A percentile compares a stretch with the other conserved stretches of the same genome.
Conservation (phyloP, 2,797 vertebrate genomes). For the Halcyon leucocephala region DNA sequence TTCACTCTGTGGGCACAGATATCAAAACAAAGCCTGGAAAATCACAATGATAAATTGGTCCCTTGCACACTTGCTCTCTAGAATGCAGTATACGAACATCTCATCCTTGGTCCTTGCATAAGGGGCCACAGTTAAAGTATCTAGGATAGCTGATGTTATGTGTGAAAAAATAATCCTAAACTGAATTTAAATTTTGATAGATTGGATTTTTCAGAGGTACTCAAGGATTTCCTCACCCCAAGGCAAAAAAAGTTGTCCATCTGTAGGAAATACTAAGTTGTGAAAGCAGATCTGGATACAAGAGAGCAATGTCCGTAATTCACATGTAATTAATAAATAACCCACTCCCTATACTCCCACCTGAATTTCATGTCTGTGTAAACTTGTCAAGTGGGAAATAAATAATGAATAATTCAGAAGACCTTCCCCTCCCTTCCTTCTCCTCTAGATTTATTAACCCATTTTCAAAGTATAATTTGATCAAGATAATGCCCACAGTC, state of each 20-base stretch:
- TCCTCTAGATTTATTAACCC: slow-evolving; percentile 37
- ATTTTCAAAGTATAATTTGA: slow-evolving; percentile 31
- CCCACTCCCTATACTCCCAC: background rate
- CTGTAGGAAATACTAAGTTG: background rate
- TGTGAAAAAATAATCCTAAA: background rate
- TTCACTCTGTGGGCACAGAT: background rate
- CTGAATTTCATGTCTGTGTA: slow-evolving; percentile 17
- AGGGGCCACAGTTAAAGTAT: background rate
- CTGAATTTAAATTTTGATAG: background rate
- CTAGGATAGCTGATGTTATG: background rate
- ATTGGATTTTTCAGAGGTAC: background rate
- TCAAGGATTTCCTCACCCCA: background rate
- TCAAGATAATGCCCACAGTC: slow-evolving; percentile 35
- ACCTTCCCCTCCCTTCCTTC: background rate
- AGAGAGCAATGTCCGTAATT: background rate
- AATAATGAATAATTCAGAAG: slow-evolving; percentile 35
- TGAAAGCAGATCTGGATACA: background rate
- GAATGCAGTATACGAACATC: background rate
- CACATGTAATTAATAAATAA: slow-evolving; percentile 19
- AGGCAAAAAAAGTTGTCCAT: background rate
- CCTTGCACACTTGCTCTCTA: background rate
- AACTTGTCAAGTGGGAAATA: slow-evolving; percentile 24
- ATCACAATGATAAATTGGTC: background rate
- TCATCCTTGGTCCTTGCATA: background rate
- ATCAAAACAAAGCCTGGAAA: background rate